Percentiles rank a stretch among this genome's conserved stretches.
phyloP scores from a whole-genome alignment of 2,797 vertebrate genomes.

The Sebastes hopkinsi region DNA sequence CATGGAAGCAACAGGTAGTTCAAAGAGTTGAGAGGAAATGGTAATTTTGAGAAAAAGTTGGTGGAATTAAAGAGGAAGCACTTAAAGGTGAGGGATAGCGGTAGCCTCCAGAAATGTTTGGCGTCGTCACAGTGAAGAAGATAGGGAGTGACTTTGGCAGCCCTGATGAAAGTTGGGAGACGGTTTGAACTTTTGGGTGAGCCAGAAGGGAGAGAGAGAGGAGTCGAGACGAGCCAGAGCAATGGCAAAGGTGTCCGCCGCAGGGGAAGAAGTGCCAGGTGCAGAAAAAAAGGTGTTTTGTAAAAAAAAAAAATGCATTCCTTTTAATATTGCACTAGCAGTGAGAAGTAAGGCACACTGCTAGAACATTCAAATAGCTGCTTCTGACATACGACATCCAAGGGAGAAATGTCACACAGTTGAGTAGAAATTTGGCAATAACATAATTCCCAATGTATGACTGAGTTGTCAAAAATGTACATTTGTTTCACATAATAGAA shows the following conservation, averaged over 20 bases:
- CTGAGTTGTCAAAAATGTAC: background rate
- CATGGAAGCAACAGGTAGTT: background rate
- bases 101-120: conserved; percentile 34
- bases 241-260: conserved; percentile 12
- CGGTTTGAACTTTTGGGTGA: conserved; percentile 53
- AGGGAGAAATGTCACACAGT: background rate
- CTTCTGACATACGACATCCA: background rate
- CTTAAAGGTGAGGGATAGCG: conserved; percentile 4
- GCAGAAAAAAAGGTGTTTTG: background rate
- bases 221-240: conserved; percentile 13
- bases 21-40: background rate
- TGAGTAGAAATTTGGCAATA: background rate
- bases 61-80: conserved; percentile 15
- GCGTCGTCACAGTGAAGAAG: conserved; percentile 14
- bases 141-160: conserved; percentile 31
- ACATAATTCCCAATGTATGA: background rate
- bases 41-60: background rate
- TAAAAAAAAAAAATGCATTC: background rate
- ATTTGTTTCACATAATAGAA: background rate
- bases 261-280: conserved; percentile 38
- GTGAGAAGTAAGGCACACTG: background rate
- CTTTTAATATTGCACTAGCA: conserved; percentile 12
- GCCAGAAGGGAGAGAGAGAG: conserved; percentile 22
- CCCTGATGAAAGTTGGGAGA: conserved; percentile 56
- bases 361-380: background rate